Evolutionary conservation across 1,140 invertebrate genomes (phyloP).

Genomic region (Euwallacea fornicatus): DNA sequence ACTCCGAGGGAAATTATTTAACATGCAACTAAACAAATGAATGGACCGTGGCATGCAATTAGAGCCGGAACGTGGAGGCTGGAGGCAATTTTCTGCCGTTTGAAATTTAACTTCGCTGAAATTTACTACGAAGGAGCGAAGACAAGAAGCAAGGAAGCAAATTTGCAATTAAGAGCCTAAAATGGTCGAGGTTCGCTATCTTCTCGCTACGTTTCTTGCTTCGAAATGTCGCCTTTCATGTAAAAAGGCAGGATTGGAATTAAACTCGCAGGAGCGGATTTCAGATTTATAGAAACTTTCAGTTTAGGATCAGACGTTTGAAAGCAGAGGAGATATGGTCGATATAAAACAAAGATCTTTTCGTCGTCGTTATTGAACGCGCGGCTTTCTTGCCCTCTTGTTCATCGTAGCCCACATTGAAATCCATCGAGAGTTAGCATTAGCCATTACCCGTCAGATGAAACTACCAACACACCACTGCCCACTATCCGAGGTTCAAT

Average conservation of each 20-base stretch:
- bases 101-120: conserved; percentile 22
- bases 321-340: too few relatives aligned
- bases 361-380: too few relatives aligned
- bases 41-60: conserved; percentile 23
- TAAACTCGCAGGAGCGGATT: too few relatives aligned
- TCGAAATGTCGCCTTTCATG: conserved; percentile 7
- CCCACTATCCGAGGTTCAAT: too few relatives aligned
- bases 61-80: conserved; percentile 18
- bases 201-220: conserved; percentile 9
- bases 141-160: conserved; percentile 20
- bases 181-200: conserved; percentile 15
- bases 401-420: too few relatives aligned
- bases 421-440: too few relatives aligned
- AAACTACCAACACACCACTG: too few relatives aligned
- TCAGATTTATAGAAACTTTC: too few relatives aligned
- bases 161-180: conserved; percentile 23
- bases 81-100: conserved; percentile 27
- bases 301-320: too few relatives aligned
- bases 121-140: conserved; percentile 13
- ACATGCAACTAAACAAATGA: conserved; percentile 23
- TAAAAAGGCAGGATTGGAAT: background rate
- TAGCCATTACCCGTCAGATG: too few relatives aligned
- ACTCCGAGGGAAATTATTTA: conserved; percentile 6
- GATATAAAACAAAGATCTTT: too few relatives aligned
- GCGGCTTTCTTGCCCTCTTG: too few relatives aligned